Base-by-base conservation (phyloP, 2,888 invertebrate species). In the Chesias legatella region DNA sequence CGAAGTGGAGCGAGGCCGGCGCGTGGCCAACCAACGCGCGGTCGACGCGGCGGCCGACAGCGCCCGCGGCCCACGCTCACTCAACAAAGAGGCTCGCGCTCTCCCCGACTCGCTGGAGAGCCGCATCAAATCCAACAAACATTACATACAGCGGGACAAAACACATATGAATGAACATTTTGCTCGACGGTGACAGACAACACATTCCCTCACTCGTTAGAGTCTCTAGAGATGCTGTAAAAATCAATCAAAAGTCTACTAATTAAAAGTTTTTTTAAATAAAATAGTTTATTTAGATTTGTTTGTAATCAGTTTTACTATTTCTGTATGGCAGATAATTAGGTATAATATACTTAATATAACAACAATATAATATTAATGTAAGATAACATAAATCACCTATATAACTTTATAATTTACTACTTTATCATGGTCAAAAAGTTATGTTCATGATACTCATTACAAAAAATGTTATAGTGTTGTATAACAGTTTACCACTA, bases 121-220 rank as follows among this genome's bases (percentile, higher is more conserved):
- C 48, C 90, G 98, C 55, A 93, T 98, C 33, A 95, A 94, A 65
- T 91, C 97, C 7, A 98, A 97, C 70, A 91, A 95, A 27, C 95
- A 97, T 74, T 95, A 95, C 62, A 95, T 98, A 53, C 98, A 98
- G 73, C 90, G 97, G 41, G 93, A 94, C 2, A 90, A 90, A 10
- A 83, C 90, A 11, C 92, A 95, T 33, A 95, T 98, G 95, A 93
- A 95, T 59, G 90, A 91, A 46, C 93, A 96, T 79, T 98, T 98
- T 85, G 94, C 95, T 0, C 89, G 90, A 48, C 89, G 93, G 67
- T 93, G 73, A 67, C 26, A 9, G 9, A 26, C 10, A 22, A 5
- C 7, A 10, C 7, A 10, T 11, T 27, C 4, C 11, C 6, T 27
- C 23, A 31, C 23, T 25, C 13, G 3, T 17, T 3, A 17, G 13